Base-by-base conservation (phyloP, 2,888 invertebrate species). In the Steinernema carpocapsae region DNA sequence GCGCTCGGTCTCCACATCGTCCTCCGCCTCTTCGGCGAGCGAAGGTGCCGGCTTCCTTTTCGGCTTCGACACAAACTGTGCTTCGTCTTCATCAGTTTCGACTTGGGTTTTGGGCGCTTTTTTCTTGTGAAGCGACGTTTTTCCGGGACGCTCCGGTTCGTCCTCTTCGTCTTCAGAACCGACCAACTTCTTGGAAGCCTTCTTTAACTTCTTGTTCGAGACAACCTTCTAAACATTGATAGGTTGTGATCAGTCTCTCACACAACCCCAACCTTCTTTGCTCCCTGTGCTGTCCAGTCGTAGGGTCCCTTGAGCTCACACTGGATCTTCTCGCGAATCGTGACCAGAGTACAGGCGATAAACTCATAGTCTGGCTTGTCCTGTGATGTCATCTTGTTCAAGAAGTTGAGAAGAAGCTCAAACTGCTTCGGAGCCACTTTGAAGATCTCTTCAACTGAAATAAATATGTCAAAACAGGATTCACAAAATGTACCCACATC, bases 291-390 rank as follows among this genome's bases (percentile, higher is more conserved):
- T 6, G 56, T 24, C 6, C 14, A 56, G 17, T 56, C 56, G 26
- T 56, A 56, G 6, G 56, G 56, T 56, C 56, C 56, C 26, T 56
- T 56, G 6, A 56, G 22, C 26, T 56, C 56, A 56, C 56, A 56
- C 26, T 56, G 14, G 26, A 56, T 56, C 56, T 56, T 56, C 56
- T 56, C 56, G 7, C 56, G 56, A 56, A 56, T 12, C 6, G 56
- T 56, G 6, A 56, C 56, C 19, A 56, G 26, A 3, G 56, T 24
- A 22, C 26, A 56, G 6, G 56, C 56, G 26, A 56, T 56, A 17
- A 56, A 56, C 17, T 56, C 24, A 22, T 56, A 56, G 26, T 56
- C 56, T 3, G 56, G 56, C 26, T 56, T 56, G 6, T 56, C 56
- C 4, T 56, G 56, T 2, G 56, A 12, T 7, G 14, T 26, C 56